phyloP scores from a whole-genome alignment of 2,113 vertebrate species.

The Notothenia rossii region DNA sequence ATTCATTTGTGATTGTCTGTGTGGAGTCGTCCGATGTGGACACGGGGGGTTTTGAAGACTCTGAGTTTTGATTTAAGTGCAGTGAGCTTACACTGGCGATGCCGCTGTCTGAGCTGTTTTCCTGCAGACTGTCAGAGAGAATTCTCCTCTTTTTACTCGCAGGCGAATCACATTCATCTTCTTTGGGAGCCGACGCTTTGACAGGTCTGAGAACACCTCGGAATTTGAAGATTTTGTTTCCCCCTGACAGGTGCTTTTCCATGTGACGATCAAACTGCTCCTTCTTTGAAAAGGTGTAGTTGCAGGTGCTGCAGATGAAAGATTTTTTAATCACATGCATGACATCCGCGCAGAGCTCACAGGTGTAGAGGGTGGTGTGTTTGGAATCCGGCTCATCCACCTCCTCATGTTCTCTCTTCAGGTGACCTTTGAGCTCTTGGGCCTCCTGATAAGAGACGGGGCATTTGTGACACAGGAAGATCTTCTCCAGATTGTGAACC shows the following conservation, averaged over 20 bases:
- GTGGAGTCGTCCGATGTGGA: conserved; percentile 74
- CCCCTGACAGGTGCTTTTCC: conserved; percentile 92
- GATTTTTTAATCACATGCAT: conserved; percentile 97
- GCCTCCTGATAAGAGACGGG: conserved; percentile 92
- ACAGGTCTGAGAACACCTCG: conserved; percentile 90
- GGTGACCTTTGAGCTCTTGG: conserved; percentile 90
- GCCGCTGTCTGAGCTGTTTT: conserved; percentile 79
- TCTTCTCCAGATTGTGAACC: conserved; percentile 96
- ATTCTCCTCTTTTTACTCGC: conserved; percentile 87
- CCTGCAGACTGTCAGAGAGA: conserved; percentile 67
- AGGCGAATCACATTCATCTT: conserved; percentile 81
- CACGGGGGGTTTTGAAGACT: conserved; percentile 62
- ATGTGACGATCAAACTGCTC: conserved; percentile 98
- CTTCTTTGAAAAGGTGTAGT: conserved; percentile 98
- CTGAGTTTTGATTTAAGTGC: conserved; percentile 59
- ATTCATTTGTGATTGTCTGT: conserved; percentile 50
- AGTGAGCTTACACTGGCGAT: conserved; percentile 64
- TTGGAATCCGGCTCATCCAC: conserved; percentile 89
- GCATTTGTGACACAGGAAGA: conserved; percentile 94
- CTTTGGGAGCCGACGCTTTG: conserved; percentile 67
- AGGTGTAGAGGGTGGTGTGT: conserved; percentile 94
- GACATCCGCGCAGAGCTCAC: conserved; percentile 96
- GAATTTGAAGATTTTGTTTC: conserved; percentile 92
- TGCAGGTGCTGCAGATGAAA: conserved; percentile 98
- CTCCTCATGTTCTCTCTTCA: conserved; percentile 87